A percentile compares a stretch with the other conserved stretches of the same genome.
These are phyloP conservation scores for Temnothorax rugatulus DNA, from an alignment of 2,888 invertebrate species.

Conservation along the genomic window DNA sequence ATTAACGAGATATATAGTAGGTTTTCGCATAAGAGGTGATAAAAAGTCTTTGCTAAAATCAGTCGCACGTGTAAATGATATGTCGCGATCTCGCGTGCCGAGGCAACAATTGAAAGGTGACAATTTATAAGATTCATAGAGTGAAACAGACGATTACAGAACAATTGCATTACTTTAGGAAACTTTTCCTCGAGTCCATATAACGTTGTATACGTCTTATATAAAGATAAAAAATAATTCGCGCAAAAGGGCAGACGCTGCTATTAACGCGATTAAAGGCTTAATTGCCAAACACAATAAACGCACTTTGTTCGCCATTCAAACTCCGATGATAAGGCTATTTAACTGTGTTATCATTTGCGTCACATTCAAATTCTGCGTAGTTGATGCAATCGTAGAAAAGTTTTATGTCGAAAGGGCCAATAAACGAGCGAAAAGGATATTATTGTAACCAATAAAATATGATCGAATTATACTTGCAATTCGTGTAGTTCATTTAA, in stretches of 20 bases:
- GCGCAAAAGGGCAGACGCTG: neutral
- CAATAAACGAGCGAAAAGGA: neutral
- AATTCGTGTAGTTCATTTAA: no score
- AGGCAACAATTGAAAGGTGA: neutral
- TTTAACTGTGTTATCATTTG: slow-evolving; percentile 31
- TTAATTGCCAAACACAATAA: slow-evolving; percentile 1
- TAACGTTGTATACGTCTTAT: neutral
- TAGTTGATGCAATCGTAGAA: neutral
- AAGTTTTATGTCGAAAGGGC: neutral
- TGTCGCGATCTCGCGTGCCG: neutral
- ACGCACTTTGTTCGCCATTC: neutral
- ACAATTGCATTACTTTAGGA: neutral
- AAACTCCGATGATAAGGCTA: neutral
- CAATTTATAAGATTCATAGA: neutral
- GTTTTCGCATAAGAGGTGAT: neutral
- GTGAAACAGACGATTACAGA: neutral
- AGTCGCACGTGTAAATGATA: neutral
- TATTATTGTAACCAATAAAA: no score
- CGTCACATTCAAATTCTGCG: slow-evolving; percentile 3
- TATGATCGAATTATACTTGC: no score
- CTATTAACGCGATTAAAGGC: neutral
- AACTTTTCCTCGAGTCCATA: neutral
- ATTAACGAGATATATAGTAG: neutral
- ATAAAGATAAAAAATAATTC: slow-evolving; percentile 6
- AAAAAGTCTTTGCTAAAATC: neutral